phyloP scores from a whole-genome alignment of 2,888 invertebrate species.

The Andrena hattorfiana region DNA sequence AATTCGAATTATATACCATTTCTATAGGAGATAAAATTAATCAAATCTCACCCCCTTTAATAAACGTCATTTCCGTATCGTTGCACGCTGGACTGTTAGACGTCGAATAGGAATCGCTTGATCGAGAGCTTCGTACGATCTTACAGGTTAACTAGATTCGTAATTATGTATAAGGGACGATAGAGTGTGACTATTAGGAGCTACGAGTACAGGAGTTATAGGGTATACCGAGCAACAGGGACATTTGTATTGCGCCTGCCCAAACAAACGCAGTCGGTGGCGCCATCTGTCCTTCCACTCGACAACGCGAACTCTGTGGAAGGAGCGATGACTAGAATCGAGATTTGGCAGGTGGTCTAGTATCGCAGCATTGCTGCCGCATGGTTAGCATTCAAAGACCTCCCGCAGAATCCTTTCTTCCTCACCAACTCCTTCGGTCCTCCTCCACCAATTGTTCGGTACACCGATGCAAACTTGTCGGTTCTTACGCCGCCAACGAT shows the following conservation, averaged over 20 bases:
- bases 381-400: no score
- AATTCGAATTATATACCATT: background rate
- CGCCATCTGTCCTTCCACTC: no score
- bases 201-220: slow-evolving; percentile 41
- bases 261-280: no score
- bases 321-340: no score
- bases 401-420: no score
- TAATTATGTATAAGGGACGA: slow-evolving; percentile 35
- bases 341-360: no score
- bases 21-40: background rate
- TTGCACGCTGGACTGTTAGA: background rate
- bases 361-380: no score
- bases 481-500: slow-evolving; percentile 10
- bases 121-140: slow-evolving; percentile 4
- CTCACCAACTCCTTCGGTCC: no score
- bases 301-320: no score
- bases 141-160: slow-evolving; percentile 23
- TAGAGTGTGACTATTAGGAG: slow-evolving; percentile 41
- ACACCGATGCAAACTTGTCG: slow-evolving; percentile 20
- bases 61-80: background rate
- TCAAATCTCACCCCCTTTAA: background rate
- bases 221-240: no score
- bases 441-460: no score
- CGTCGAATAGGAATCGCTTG: background rate
- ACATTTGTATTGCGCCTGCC: no score